Evolutionary conservation across 2,113 vertebrate genomes (phyloP).

Genomic region (Oreochromis tanganicae): DNA sequence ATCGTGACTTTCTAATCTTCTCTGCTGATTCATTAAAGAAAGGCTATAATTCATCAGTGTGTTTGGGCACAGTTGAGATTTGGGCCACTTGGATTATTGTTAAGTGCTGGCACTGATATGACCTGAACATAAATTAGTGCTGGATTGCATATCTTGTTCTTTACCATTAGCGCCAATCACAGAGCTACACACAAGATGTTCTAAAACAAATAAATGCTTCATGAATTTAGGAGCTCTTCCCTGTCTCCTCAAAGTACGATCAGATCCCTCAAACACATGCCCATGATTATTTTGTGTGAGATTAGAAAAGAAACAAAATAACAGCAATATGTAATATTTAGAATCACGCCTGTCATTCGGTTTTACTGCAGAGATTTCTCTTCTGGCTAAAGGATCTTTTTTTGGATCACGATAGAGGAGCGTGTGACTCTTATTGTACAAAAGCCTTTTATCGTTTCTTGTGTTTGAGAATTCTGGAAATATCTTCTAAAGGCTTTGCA

Average conservation of each 20-base stretch:
- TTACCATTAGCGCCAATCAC: neutral
- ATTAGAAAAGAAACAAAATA: neutral
- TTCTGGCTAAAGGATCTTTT: neutral
- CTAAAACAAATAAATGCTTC: neutral
- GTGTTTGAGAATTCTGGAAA: neutral
- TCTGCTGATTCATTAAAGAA: constrained; percentile 11
- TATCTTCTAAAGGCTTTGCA: neutral
- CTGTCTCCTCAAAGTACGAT: neutral
- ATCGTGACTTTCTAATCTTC: constrained; percentile 12
- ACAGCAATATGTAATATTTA: neutral
- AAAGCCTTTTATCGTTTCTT: neutral
- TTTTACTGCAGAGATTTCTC: neutral
- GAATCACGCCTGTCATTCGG: neutral
- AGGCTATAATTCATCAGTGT: neutral
- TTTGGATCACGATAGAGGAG: neutral
- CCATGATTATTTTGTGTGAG: neutral
- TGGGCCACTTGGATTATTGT: neutral
- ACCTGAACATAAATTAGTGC: neutral
- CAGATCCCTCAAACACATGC: neutral
- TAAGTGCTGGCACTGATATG: neutral
- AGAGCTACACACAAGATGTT: neutral
- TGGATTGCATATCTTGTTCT: neutral
- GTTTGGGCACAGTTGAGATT: neutral
- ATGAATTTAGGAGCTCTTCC: neutral
- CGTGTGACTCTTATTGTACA: neutral